Evolutionary conservation across 2,888 invertebrate species (phyloP).

Genomic region (Mactromeris polynyma): DNA sequence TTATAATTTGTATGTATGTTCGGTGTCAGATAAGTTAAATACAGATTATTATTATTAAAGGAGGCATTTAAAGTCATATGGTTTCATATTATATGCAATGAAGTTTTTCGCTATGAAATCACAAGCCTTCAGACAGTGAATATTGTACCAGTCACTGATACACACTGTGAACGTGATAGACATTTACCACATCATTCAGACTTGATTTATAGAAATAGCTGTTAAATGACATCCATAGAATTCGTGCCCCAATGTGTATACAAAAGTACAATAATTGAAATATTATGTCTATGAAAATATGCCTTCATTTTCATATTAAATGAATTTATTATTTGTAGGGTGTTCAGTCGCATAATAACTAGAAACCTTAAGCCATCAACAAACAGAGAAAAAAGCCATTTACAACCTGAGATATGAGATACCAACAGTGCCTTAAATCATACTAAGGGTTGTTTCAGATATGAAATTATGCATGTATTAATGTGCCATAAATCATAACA

Average conservation of each 20-base stretch:
- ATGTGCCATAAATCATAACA: neutral
- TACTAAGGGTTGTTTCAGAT: neutral
- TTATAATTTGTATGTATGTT: too few species aligned
- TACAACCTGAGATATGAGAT: neutral
- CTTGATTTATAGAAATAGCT: neutral
- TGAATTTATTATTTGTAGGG: conserved; percentile 2
- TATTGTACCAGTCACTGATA: neutral
- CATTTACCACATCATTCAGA: neutral
- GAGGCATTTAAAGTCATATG: neutral
- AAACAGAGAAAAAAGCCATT: neutral
- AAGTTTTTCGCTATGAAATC: neutral
- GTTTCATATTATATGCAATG: neutral
- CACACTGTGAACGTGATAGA: neutral
- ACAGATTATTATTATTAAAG: too few species aligned
- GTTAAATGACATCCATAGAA: neutral
- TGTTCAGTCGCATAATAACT: neutral
- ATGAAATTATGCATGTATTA: neutral
- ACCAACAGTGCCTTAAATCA: neutral
- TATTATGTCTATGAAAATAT: conserved; percentile 9
- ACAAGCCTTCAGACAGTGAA: neutral
- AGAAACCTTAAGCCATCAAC: neutral
- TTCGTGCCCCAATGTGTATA: neutral
- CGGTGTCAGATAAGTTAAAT: too few species aligned
- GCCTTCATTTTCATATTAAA: neutral
- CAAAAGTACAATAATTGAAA: neutral